Percentiles rank a stretch among this genome's conserved stretches.
phyloP scores from a whole-genome alignment of 2,797 vertebrate genomes.

The Mormyrus proboscirostris region DNA sequence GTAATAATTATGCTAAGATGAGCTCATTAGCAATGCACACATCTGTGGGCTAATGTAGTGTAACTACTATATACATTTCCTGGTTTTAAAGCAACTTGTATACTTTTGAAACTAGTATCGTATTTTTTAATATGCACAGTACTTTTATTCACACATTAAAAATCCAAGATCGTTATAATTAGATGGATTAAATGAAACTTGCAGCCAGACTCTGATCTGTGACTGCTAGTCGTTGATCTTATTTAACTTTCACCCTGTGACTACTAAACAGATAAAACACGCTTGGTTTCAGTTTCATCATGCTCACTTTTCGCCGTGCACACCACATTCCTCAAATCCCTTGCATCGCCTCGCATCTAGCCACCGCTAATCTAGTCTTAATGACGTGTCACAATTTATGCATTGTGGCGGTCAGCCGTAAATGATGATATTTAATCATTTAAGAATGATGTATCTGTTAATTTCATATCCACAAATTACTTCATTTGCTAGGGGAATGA shows the following conservation, averaged over 20 bases:
- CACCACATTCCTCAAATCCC: not conserved
- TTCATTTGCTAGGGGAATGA: constrained; percentile 15
- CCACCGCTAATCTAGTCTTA: constrained; percentile 13
- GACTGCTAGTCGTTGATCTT: constrained; percentile 3
- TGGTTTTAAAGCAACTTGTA: not conserved
- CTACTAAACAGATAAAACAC: not conserved
- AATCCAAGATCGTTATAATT: not conserved
- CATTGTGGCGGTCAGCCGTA: constrained; percentile 18
- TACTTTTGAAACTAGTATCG: not conserved
- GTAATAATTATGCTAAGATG: not conserved
- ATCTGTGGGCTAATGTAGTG: not conserved
- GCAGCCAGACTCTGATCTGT: not conserved
- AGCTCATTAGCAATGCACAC: not conserved
- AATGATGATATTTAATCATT: constrained; percentile 22
- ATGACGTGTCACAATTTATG: constrained; percentile 18
- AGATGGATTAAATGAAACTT: not conserved
- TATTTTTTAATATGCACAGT: not conserved
- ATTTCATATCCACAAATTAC: constrained; percentile 21
- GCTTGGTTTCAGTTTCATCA: not conserved
- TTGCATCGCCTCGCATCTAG: not conserved
- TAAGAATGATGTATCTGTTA: constrained; percentile 15
- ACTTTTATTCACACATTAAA: not conserved
- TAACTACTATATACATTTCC: not conserved
- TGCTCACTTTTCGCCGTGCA: not conserved
- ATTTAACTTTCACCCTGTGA: constrained; percentile 5